phyloP scores from a whole-genome alignment of 2,888 invertebrate species.

The Apodemia duryi region DNA sequence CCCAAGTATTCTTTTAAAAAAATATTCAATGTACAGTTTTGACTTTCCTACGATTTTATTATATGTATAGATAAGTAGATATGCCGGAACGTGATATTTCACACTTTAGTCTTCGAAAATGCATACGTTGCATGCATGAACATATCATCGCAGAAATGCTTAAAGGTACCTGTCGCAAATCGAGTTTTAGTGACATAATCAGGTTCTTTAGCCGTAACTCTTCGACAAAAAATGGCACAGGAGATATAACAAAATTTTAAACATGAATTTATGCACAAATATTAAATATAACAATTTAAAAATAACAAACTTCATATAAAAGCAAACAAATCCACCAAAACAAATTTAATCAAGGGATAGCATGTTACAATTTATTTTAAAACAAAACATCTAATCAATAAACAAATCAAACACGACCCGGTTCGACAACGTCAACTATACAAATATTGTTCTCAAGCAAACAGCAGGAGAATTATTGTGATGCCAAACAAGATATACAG shows the following conservation, averaged over 20 bases:
- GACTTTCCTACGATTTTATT: no score
- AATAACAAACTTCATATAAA: conserved; percentile 36
- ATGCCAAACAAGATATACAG: conserved; percentile 74
- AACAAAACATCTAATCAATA: conserved; percentile 62
- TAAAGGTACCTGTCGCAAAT: no score
- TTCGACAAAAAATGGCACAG: not conserved
- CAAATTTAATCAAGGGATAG: conserved; percentile 55
- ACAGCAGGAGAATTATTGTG: conserved; percentile 68
- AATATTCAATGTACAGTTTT: no score
- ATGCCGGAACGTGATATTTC: no score
- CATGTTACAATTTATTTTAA: conserved; percentile 63
- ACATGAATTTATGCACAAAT: not conserved
- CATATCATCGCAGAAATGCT: no score
- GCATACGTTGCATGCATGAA: no score
- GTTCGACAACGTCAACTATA: conserved; percentile 48
- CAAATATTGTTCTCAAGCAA: conserved; percentile 65
- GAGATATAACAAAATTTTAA: not conserved
- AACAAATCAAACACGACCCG: conserved; percentile 56
- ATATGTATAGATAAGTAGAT: no score
- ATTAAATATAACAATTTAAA: not conserved
- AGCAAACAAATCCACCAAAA: conserved; percentile 55
- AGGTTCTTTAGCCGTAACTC: not conserved
- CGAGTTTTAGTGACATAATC: no score
- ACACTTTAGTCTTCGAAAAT: no score
- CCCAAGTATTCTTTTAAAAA: no score